Evolutionary conservation across 2,113 vertebrate species (phyloP).

Genomic region (Motacilla tschutschensis): DNA sequence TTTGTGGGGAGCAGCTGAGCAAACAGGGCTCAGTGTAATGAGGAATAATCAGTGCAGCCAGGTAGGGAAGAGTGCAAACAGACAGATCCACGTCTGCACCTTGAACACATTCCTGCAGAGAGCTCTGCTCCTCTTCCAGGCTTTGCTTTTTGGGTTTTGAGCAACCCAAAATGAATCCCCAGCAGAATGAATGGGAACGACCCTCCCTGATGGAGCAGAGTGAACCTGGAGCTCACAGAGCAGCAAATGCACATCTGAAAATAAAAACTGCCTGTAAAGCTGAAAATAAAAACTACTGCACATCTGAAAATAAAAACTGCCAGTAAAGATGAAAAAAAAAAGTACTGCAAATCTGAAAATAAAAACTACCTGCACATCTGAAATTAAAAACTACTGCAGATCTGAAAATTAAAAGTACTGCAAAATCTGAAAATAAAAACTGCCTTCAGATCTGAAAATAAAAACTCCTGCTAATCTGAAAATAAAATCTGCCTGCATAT

Average conservation of each 20-base stretch:
- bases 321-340: neutral
- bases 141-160: neutral
- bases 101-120: neutral
- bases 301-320: neutral
- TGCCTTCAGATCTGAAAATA: neutral
- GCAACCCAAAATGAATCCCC: neutral
- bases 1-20: constrained; percentile 33
- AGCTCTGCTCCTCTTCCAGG: neutral
- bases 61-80: neutral
- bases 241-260: neutral
- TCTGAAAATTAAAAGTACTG: neutral
- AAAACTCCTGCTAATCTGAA: neutral
- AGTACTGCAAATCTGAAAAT: neutral
- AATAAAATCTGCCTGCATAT: neutral
- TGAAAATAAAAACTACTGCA: neutral
- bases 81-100: neutral
- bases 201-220: neutral
- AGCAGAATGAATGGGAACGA: neutral
- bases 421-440: neutral
- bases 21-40: neutral
- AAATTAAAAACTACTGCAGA: neutral
- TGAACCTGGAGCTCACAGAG: neutral
- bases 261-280: rapidly evolving
- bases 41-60: neutral
- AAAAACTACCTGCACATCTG: neutral